phyloP scores from a whole-genome alignment of 1,140 invertebrate genomes.

The Magallana ariakensis region DNA sequence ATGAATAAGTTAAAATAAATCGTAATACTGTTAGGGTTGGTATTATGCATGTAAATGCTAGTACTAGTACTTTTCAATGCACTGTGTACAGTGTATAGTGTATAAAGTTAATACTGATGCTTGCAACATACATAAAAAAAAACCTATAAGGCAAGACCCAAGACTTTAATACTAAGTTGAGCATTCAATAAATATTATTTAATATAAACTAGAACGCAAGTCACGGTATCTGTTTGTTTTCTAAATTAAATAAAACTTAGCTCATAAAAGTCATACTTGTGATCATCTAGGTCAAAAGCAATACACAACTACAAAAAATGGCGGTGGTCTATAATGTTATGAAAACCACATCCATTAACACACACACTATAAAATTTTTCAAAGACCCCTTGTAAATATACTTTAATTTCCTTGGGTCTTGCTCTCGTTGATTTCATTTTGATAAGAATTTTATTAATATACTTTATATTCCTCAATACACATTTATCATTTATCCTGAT shows the following conservation, averaged over 20 bases:
- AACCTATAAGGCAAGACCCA: background rate
- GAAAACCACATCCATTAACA: background rate
- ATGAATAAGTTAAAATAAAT: background rate
- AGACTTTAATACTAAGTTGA: background rate
- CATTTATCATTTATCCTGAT: background rate
- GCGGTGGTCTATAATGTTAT: background rate
- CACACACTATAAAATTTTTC: background rate
- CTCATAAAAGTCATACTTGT: background rate
- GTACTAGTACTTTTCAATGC: background rate
- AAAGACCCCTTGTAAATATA: background rate
- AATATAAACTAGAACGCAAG: background rate
- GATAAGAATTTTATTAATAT: constrained; percentile 26
- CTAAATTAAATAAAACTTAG: background rate
- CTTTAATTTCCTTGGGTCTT: background rate
- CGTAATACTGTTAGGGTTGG: constrained; percentile 19
- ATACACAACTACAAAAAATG: too few species aligned
- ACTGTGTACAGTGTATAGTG: too few species aligned
- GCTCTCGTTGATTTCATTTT: constrained; percentile 1
- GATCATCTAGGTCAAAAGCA: background rate
- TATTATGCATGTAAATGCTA: constrained; percentile 5
- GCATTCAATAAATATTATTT: background rate
- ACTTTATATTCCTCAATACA: constrained; percentile 2
- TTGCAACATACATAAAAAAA: background rate
- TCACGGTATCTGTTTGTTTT: too few species aligned
- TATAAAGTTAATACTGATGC: constrained; percentile 1